Conservation (phyloP, 2,797 vertebrate species). For the Hoplostethus atlanticus region DNA sequence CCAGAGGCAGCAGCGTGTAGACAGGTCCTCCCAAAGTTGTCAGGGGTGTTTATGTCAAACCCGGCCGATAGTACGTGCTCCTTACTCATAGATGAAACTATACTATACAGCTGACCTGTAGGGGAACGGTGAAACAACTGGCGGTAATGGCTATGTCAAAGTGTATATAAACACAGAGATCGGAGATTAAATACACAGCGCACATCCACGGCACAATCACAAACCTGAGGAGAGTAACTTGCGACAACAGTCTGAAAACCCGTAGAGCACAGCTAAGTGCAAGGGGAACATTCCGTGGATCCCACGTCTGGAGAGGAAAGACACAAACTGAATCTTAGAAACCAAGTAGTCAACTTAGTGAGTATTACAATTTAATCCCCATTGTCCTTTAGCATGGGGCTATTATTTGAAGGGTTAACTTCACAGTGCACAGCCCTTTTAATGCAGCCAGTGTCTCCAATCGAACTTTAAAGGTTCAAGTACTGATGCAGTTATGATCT, state of each 20-base stretch:
- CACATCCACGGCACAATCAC: conserved; percentile 8
- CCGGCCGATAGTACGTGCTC: conserved; percentile 96
- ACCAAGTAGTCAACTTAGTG: not conserved
- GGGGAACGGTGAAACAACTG: not conserved
- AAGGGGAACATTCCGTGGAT: conserved; percentile 97
- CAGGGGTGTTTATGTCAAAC: conserved; percentile 98
- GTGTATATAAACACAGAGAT: not conserved
- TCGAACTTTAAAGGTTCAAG: too few species aligned
- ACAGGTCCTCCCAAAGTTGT: conserved; percentile 97
- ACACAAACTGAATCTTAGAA: not conserved
- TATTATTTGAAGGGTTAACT: not conserved
- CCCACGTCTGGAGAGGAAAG: conserved; percentile 86
- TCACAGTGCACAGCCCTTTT: not conserved
- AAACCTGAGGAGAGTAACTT: conserved; percentile 99
- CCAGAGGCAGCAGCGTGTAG: conserved; percentile 98
- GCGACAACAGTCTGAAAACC: conserved; percentile 99
- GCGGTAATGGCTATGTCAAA: not conserved
- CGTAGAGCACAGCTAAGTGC: conserved; percentile 97
- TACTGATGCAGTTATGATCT: conserved; percentile 2
- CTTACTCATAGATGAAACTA: conserved; percentile 98
- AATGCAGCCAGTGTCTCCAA: not conserved
- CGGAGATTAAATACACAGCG: not conserved
- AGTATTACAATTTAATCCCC: not conserved
- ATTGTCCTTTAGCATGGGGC: not conserved
- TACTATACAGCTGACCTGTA: conserved; percentile 99